Evolutionary conservation across 1,140 invertebrate genomes (phyloP).

Genomic region (Eriosoma lanigerum): DNA sequence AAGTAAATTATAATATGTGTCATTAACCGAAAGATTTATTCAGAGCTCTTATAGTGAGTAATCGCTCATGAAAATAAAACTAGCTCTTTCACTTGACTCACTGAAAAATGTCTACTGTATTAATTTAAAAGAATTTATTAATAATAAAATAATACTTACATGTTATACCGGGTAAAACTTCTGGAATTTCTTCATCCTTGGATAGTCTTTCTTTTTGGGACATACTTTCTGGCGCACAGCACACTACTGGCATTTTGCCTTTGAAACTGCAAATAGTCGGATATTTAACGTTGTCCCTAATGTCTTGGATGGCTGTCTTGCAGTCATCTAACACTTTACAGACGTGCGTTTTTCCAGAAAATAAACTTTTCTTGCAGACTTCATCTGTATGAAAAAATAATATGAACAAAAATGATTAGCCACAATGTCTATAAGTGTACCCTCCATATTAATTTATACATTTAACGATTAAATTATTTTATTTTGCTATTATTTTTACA

Average conservation of each 20-base stretch:
- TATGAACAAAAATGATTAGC: not conserved
- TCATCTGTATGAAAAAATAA: not conserved
- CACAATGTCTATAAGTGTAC: too few relatives aligned
- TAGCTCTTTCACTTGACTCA: not conserved
- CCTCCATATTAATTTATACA: too few relatives aligned
- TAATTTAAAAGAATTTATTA: too few relatives aligned
- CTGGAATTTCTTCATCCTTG: not conserved
- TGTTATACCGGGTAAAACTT: not conserved
- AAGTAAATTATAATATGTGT: not conserved
- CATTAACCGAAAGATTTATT: not conserved
- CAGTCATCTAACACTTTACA: constrained; percentile 24
- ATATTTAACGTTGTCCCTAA: constrained; percentile 25
- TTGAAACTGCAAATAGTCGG: constrained; percentile 42
- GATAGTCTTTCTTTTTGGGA: constrained; percentile 1
- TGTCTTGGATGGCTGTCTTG: constrained; percentile 37
- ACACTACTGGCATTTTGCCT: constrained; percentile 36
- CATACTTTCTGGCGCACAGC: constrained; percentile 3
- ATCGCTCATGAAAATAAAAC: not conserved
- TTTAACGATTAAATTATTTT: too few relatives aligned
- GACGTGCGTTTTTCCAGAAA: not conserved
- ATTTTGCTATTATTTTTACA: too few relatives aligned
- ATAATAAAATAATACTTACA: too few relatives aligned
- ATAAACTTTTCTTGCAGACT: constrained; percentile 10
- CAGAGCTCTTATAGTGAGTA: not conserved
- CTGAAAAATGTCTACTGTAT: too few relatives aligned